Evolutionary conservation across 2,888 invertebrate species (phyloP), one percentile per base, ranked within the genome.

Genomic region (Archips xylosteana): DNA sequence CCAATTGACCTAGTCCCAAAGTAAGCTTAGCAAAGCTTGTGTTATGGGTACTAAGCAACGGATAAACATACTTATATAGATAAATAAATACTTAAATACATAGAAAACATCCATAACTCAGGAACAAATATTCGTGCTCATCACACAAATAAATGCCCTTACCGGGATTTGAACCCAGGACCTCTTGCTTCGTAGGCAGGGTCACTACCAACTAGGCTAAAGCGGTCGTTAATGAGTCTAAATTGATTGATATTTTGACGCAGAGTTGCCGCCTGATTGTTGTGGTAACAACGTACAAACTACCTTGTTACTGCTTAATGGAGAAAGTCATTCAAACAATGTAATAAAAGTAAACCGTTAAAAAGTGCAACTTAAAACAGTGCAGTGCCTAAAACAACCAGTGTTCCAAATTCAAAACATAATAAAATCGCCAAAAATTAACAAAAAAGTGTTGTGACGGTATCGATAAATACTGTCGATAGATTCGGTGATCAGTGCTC

Each of bases 221-320:
- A n/a, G n/a, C n/a, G n/a, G n/a, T n/a, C n/a, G n/a, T n/a, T n/a
- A n/a, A n/a, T 86, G 87, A 87, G 83, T 73, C 77, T 76, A 83
- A 83, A 87, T 87, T 89, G 90, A 92, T 91, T 89, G 89, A 86
- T 89, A 87, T 89, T 88, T 87, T 89, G 89, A 87, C 82, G 82
- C 59, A 2, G 49, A 65, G 65, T 60, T 59, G 69, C 74, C 70
- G 64, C 65, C 61, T 59, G 23, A 45, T 32, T 54, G 49, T 67
- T 70, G 59, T 64, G 23, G 65, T 67, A 57, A 71, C 71, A 65
- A 49, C 57, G 34, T 63, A 69, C 73, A 64, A 64, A 69, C 60
- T 65, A 34, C 54, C 57, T 67, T 61, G 49, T 62, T 74, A 47
- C 51, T 67, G 34, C 61, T 61, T 34, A 70, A 60, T 63, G 69